Percentiles rank a stretch among this genome's conserved stretches.
These are phyloP conservation scores for Virgularia gustaviana DNA, from an alignment of 92 coral and sea anemone genomes.

Conservation along the genomic window DNA sequence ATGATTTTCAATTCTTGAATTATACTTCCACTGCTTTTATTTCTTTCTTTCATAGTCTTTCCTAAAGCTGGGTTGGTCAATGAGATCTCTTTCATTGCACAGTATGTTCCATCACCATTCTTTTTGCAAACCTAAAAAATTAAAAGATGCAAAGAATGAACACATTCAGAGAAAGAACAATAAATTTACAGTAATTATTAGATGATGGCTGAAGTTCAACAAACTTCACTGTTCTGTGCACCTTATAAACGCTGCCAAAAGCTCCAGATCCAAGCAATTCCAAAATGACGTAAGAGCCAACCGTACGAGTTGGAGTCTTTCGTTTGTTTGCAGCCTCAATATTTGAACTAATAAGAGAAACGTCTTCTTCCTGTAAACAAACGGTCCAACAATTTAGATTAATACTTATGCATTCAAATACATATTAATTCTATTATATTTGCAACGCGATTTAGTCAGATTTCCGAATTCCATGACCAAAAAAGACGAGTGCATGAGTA, in stretches of 20 bases:
- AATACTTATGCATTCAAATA: no score
- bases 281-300: constrained; percentile 83
- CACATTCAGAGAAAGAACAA: not conserved
- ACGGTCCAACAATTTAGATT: not conserved
- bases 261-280: constrained; percentile 97
- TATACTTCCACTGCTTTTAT: constrained; percentile 87
- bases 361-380: constrained; percentile 71
- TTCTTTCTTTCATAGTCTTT: constrained; percentile 90
- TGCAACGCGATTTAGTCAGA: not conserved
- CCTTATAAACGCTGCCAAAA: constrained; percentile 96
- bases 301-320: constrained; percentile 75
- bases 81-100: constrained; percentile 96
- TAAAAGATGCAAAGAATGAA: not conserved
- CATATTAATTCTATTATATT: not conserved
- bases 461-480: not conserved
- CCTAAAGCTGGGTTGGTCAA: constrained; percentile 82
- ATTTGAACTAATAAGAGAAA: constrained; percentile 69
- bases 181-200: no score
- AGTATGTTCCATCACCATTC: constrained; percentile 78
- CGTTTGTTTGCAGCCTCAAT: constrained; percentile 81
- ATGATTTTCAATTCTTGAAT: constrained; percentile 85
- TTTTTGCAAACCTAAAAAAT: constrained; percentile 74
- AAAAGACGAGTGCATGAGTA: not conserved
- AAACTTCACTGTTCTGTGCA: not conserved
- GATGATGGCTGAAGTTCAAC: no score